phyloP scores from a whole-genome alignment of 2,797 vertebrate species.

The Trematomus bernacchii region DNA sequence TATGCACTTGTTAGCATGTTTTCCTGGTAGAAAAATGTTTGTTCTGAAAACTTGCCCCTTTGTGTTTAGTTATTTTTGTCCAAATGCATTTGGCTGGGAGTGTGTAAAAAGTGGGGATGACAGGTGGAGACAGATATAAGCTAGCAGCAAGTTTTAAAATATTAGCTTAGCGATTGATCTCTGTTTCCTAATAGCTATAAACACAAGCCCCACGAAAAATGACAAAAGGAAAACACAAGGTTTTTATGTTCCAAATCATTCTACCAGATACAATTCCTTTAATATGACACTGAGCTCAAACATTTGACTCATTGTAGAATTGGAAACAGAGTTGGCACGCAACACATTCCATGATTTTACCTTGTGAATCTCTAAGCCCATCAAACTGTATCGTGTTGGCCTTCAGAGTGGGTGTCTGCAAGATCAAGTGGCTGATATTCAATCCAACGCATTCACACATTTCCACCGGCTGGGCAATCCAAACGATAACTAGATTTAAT shows the following conservation, averaged over 20 bases:
- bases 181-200: slow-evolving; percentile 56
- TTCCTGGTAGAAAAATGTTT: slow-evolving; percentile 80
- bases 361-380: slow-evolving; percentile 71
- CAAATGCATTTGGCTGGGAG: slow-evolving; percentile 80
- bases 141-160: slow-evolving; percentile 71
- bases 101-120: slow-evolving; percentile 65
- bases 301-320: slow-evolving; percentile 67
- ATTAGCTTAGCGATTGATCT: slow-evolving; percentile 63
- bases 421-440: slow-evolving; percentile 82
- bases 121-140: slow-evolving; percentile 64
- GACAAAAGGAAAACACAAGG: slow-evolving; percentile 45
- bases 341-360: slow-evolving; percentile 80
- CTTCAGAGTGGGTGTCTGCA: slow-evolving; percentile 77
- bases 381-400: slow-evolving; percentile 79
- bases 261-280: slow-evolving; percentile 61
- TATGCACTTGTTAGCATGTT: slow-evolving; percentile 89
- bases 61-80: slow-evolving; percentile 72
- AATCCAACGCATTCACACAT: slow-evolving; percentile 79
- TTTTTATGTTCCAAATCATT: slow-evolving; percentile 51
- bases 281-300: slow-evolving; percentile 46
- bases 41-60: slow-evolving; percentile 75
- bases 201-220: slow-evolving; percentile 33
- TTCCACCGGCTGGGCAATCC: slow-evolving; percentile 77
- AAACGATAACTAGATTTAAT: slow-evolving; percentile 82
- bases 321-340: slow-evolving; percentile 65